These are phyloP conservation scores for Mycalesis mineus DNA, from an alignment of 2,888 invertebrate genomes.

Conservation along the genomic window DNA sequence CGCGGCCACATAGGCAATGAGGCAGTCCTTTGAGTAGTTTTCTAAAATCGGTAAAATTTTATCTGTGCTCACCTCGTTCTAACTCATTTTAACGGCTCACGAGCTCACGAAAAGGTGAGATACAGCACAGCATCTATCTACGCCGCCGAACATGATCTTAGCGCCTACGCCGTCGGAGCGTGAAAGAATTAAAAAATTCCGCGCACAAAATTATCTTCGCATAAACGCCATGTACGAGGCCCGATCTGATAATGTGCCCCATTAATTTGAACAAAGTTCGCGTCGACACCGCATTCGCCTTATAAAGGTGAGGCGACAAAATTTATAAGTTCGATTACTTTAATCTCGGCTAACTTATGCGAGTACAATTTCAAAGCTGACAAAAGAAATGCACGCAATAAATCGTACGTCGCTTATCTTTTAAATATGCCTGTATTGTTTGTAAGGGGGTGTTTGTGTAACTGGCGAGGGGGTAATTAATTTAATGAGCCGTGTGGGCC, in stretches of 20 bases:
- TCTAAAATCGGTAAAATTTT: neutral
- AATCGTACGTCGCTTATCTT: constrained; percentile 70
- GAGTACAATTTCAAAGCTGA: constrained; percentile 79
- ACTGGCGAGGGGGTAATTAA: constrained; percentile 72
- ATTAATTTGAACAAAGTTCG: constrained; percentile 78
- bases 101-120: constrained; percentile 16
- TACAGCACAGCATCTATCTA: constrained; percentile 22
- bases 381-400: constrained; percentile 79
- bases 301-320: constrained; percentile 78
- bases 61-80: neutral
- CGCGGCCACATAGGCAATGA: too few species aligned
- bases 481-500: constrained; percentile 66
- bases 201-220: constrained; percentile 74
- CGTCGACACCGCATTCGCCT: constrained; percentile 74
- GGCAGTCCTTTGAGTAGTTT: too few species aligned
- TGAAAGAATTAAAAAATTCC: constrained; percentile 60
- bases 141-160: constrained; percentile 29
- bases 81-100: constrained; percentile 14
- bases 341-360: constrained; percentile 79
- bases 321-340: constrained; percentile 80
- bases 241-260: constrained; percentile 76
- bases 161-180: constrained; percentile 44
- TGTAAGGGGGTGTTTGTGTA: constrained; percentile 61
- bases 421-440: constrained; percentile 70
- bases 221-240: constrained; percentile 77